Conservation (phyloP, 2,888 invertebrate genomes). For the Drosophila testacea region DNA sequence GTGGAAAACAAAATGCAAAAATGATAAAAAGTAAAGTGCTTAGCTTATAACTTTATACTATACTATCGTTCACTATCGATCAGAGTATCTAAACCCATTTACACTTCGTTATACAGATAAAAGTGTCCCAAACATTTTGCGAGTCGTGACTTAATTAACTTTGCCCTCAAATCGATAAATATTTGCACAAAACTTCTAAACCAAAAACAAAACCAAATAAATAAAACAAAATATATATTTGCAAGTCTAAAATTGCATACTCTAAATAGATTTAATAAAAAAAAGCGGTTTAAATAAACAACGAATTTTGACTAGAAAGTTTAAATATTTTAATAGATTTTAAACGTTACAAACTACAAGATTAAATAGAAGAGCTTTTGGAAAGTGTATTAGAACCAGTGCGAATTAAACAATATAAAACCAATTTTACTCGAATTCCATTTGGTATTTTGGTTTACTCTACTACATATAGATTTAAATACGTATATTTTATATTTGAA, state of each 20-base stretch:
- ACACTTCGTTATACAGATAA: slow-evolving; percentile 37
- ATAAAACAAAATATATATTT: background rate
- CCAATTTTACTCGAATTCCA: slow-evolving; percentile 36
- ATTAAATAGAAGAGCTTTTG: too few species aligned
- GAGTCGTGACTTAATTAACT: slow-evolving; percentile 60
- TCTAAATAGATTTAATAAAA: background rate
- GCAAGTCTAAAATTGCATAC: background rate
- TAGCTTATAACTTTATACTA: slow-evolving; percentile 31
- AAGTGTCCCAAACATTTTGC: slow-evolving; percentile 17
- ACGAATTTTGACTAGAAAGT: background rate
- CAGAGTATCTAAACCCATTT: slow-evolving; percentile 29
- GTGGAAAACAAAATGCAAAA: slow-evolving; percentile 24
- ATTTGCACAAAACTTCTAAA: slow-evolving; percentile 48
- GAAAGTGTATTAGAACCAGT: slow-evolving; percentile 15
- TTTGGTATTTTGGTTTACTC: slow-evolving; percentile 42
- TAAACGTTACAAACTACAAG: background rate
- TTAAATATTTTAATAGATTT: background rate
- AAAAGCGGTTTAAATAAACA: too few species aligned
- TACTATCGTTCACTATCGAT: slow-evolving; percentile 18
- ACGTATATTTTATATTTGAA: slow-evolving; percentile 15
- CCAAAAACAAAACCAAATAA: slow-evolving; percentile 11
- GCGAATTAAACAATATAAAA: slow-evolving; percentile 35
- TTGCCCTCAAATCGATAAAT: slow-evolving; percentile 55
- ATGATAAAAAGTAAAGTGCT: slow-evolving; percentile 12
- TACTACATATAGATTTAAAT: slow-evolving; percentile 4